These are phyloP conservation scores for Acrobeloides nanus DNA, from an alignment of 2,888 invertebrate species.

Conservation along the genomic window DNA sequence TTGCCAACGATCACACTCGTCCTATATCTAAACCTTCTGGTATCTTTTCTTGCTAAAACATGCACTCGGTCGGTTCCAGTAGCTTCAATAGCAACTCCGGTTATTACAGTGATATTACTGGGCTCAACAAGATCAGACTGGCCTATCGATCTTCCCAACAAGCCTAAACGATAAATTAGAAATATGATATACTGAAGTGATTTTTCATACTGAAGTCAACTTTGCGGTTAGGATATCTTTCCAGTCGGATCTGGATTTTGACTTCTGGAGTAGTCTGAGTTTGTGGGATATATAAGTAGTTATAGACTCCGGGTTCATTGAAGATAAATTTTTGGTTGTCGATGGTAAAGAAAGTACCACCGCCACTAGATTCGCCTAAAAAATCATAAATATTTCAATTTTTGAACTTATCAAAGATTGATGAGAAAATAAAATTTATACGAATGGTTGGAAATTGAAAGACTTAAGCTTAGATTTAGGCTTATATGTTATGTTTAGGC, in stretches of 20 bases:
- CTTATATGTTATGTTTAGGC: too few species aligned
- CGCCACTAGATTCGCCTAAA: conserved; percentile 84
- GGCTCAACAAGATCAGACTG: conserved; percentile 52
- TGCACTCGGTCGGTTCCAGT: conserved; percentile 43
- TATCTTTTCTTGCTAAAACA: conserved; percentile 49
- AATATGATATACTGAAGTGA: too few species aligned
- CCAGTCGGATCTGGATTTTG: conserved; percentile 45
- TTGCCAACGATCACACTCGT: conserved; percentile 52
- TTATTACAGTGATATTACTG: conserved; percentile 51
- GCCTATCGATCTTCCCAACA: conserved; percentile 38
- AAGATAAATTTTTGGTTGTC: conserved; percentile 82
- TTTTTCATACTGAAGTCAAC: conserved; percentile 52
- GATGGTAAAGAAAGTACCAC: conserved; percentile 82
- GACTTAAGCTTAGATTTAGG: too few species aligned
- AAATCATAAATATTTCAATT: too few species aligned
- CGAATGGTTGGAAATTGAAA: too few species aligned
- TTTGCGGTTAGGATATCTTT: conserved; percentile 51
- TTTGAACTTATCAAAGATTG: too few species aligned
- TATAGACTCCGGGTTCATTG: conserved; percentile 67
- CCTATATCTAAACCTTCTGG: conserved; percentile 46
- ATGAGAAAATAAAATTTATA: too few species aligned
- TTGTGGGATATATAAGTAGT: conserved; percentile 43
- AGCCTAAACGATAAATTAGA: too few species aligned
- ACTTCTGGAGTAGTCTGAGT: conserved; percentile 45
- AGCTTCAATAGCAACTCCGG: conserved; percentile 33